Evolutionary conservation across 1,140 invertebrate genomes (phyloP).

Genomic region (Tyrophagus putrescentiae): DNA sequence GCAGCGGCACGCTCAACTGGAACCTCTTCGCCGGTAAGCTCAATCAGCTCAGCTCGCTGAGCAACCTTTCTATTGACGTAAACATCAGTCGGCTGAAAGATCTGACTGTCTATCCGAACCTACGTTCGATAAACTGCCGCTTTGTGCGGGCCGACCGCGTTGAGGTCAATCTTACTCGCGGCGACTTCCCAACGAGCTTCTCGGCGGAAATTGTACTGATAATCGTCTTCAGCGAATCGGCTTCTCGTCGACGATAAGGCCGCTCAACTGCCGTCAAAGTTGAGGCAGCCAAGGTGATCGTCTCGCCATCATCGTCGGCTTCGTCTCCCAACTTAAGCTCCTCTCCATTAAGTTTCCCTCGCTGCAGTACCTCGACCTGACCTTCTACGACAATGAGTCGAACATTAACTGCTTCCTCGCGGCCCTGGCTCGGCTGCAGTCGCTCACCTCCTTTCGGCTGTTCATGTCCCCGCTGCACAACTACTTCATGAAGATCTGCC

Average conservation of each 20-base stretch:
- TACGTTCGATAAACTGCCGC: neutral
- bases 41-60: neutral
- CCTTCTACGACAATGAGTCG: conserved; percentile 2
- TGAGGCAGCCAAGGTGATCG: neutral
- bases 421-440: neutral
- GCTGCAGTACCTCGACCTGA: neutral
- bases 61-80: neutral
- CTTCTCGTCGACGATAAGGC: neutral
- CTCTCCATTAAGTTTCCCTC: neutral
- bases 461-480: conserved; percentile 3
- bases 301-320: neutral
- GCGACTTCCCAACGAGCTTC: neutral
- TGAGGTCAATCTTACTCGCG: neutral
- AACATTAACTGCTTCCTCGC: neutral
- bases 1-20: neutral
- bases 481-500: neutral
- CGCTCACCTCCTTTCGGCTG: neutral
- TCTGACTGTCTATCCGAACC: neutral
- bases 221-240: neutral
- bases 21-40: neutral
- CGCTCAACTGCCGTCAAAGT: neutral
- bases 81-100: neutral
- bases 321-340: neutral
- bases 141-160: neutral
- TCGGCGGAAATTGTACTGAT: neutral